Base-by-base conservation (phyloP, 2,113 vertebrate genomes). In the Nansenia antarctica region DNA sequence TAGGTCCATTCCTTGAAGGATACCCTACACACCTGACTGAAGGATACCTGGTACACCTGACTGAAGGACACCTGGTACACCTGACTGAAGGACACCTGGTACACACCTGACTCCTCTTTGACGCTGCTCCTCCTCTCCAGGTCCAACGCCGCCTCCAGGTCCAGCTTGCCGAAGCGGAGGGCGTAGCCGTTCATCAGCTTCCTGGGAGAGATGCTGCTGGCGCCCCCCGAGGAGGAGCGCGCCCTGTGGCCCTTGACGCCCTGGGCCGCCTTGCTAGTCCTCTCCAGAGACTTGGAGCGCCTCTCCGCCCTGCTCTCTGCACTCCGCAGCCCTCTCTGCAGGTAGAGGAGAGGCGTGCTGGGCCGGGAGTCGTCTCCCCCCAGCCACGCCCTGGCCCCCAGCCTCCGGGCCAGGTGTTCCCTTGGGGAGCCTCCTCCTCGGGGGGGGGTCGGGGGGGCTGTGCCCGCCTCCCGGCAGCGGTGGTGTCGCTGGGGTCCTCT, bases 251-350 rank as follows among this genome's bases (percentile, higher is more conserved):
- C 89, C 85, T 91, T 90, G 1, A 77, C n/a, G n/a, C n/a, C 80
- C 79, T 84, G 90, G 0, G 74, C 76, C 4, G 76, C 74, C 69
- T 92, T 92, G 73, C 80, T 85, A 47, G 86, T 87, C 81, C 92
- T 89, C 62, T 95, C 92, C 66, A 92, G 87, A 30, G 93, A 95
- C 55, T 87, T 91, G 65, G 93, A 94, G 9, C 92, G 92, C 65
- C 90, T 82, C 12, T 92, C 89, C 0, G 86, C 75, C 1, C 79
- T 78, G 68, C 71, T 88, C 30, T 86, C 77, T 1, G 82, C 55
- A 11, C 62, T 81, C 63, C 85, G 78, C 47, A 88, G 64, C 3
- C 79, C 78, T 61, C 81, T 84, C 58, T 84, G 86, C 9, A 82
- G 31, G 49, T 86, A 83, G 47, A 88, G 77, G 20, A 88, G 62